Evolutionary conservation across 1,140 invertebrate genomes (phyloP), one percentile per base, ranked within the genome.

Genomic region (Drosophila murphyi): DNA sequence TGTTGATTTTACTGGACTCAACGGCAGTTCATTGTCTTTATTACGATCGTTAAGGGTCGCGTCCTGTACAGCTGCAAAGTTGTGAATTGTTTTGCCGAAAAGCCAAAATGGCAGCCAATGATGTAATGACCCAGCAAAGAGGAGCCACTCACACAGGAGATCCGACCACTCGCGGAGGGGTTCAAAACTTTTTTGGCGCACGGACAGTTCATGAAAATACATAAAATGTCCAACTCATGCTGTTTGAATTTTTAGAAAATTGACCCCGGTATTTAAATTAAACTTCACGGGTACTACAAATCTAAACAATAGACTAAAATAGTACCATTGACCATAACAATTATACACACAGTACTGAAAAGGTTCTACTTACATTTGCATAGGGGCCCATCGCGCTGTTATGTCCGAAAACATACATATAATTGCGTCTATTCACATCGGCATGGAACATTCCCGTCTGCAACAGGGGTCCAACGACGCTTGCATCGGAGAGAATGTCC

Each of bases 381-480:
- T 95, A 96, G 52, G 96, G 94, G 57, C 96, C 96, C 48, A 95
- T 95, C 65, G 95, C 93, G 3, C 96, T 96, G 65, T 96, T 96
- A 85, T 99, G 97, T 45, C 95, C 95, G 90, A 98, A 98, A 31
- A 98, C 96, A 90, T 98, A 98, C 94, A 98, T 97, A 92, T 97
- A 98, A 56, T 95, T 95, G 76, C 95, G 95, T 1, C 94, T 93
- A 92, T 96, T 96, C n/a, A 95, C 94, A 71, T 94, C 93, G 5
- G 95, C 95, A 90, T 97, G 96, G 88, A 96, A 95, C 91, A 95
- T 94, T n/a, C 95, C 96, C 31, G 95, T 95, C 80, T 94, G 94
- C 62, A 96, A 93, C 43, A 97, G 92, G 1, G 97, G 97, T 2
- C 96, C 95, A 4, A 96, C 94, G 1, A 95, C 95, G 31, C 96